These are phyloP conservation scores for Pogonocichla stellata DNA, from an alignment of 2,113 vertebrate genomes.

Conservation along the genomic window DNA sequence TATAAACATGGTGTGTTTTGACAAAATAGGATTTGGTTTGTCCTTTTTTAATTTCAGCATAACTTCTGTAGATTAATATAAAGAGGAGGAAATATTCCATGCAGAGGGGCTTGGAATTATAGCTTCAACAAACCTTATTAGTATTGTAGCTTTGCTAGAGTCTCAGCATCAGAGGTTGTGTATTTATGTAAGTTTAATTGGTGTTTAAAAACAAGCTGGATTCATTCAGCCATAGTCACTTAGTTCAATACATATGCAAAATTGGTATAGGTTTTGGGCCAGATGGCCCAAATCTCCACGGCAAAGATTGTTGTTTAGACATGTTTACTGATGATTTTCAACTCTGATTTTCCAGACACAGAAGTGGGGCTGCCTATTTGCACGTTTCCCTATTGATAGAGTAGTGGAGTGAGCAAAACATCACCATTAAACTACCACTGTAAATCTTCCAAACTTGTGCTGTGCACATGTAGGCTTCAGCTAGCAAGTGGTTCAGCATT, in stretches of 20 bases:
- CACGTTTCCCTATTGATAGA: neutral
- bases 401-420: neutral
- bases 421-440: neutral
- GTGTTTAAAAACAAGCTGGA: neutral
- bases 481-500: neutral
- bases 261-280: neutral
- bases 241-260: neutral
- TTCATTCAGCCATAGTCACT: neutral
- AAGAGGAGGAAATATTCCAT: slow-evolving; percentile 5
- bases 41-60: slow-evolving; percentile 17
- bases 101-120: neutral
- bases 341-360: neutral
- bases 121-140: slow-evolving; percentile 25
- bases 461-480: neutral
- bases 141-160: neutral
- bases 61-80: neutral
- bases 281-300: neutral
- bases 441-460: neutral
- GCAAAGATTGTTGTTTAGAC: neutral
- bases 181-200: slow-evolving; percentile 16
- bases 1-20: slow-evolving; percentile 35
- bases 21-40: neutral
- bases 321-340: neutral
- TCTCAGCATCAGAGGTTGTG: neutral
- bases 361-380: neutral